phyloP scores from a whole-genome alignment of 2,113 vertebrate genomes.

The Cebus imitator region DNA sequence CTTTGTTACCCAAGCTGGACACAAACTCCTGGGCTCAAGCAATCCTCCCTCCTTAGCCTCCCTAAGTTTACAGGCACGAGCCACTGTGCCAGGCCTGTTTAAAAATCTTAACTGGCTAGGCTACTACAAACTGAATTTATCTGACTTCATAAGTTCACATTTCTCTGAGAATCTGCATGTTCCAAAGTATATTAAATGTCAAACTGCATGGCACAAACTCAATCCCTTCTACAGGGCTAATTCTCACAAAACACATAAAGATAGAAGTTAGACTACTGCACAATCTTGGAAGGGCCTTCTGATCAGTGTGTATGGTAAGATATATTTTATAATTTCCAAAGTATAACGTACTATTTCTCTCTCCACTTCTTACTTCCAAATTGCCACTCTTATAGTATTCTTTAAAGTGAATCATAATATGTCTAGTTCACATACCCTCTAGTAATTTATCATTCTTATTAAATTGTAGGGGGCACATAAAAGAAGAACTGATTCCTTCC shows the following conservation, averaged over 20 bases:
- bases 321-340: background rate
- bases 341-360: background rate
- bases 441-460: background rate
- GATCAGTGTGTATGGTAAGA: background rate
- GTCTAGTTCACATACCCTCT: background rate
- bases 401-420: background rate
- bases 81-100: background rate
- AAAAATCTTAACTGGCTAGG: background rate
- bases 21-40: too few relatives aligned
- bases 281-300: background rate
- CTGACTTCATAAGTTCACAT: background rate
- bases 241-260: background rate
- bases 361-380: background rate
- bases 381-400: background rate
- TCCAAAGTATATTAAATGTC: constrained; percentile 4
- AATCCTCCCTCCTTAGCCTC: too few relatives aligned
- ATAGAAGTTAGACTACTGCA: background rate
- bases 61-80: too few relatives aligned
- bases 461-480: background rate
- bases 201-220: background rate
- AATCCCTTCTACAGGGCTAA: background rate
- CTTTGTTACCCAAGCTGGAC: too few relatives aligned
- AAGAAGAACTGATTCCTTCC: constrained; percentile 19
- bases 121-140: constrained; percentile 16
- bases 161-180: background rate